Base-by-base conservation (phyloP, 2,888 invertebrate species). In the Tachina fera region DNA sequence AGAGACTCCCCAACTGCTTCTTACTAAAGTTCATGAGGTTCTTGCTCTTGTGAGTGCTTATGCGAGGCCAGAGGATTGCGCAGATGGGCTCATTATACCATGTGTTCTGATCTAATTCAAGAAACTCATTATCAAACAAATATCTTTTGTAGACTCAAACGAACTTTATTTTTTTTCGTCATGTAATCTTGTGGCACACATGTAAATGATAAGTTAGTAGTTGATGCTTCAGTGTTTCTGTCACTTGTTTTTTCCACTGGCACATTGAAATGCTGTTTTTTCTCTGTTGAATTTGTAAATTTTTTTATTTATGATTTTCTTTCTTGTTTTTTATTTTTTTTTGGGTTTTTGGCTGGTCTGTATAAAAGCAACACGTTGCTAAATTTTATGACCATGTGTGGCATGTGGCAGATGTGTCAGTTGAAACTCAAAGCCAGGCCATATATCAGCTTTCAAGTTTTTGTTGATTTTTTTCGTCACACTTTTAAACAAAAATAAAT, bases 381-480 rank as follows among this genome's bases (percentile, higher is more conserved):
- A 72, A 79, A 53, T 70, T 82, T 86, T 83, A 82, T 79, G 82
- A 67, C 72, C 82, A 76, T 86, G 76, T 86, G 83, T 83, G 86
- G 83, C 85, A 86, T 83, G 86, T 85, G 83, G 79, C 83, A 86
- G 85, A 86, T 86, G 86, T 83, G 86, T 86, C 86, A 86, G 86
- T 67, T 76, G 76, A 67, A 80, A 80, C 86, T 86, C 86, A 86
- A 83, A 83, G 79, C 71, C 86, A 72, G 71, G 68, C 75, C 61
- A 86, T 86, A 83, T 86, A 80, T 86, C 86, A 86, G 68, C 78
- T 82, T 85, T 82, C 78, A 78, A 70, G 82, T 60, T 70, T 76
- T 78, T 78, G 31, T 70, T 75, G 16, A 45, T 56, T 60, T 58
- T 51, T 71, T 39, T 16, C 14, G 41, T 41, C 10, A 45, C 45